phyloP scores from a whole-genome alignment of 2,797 vertebrate species.

The Artibeus lituratus region DNA sequence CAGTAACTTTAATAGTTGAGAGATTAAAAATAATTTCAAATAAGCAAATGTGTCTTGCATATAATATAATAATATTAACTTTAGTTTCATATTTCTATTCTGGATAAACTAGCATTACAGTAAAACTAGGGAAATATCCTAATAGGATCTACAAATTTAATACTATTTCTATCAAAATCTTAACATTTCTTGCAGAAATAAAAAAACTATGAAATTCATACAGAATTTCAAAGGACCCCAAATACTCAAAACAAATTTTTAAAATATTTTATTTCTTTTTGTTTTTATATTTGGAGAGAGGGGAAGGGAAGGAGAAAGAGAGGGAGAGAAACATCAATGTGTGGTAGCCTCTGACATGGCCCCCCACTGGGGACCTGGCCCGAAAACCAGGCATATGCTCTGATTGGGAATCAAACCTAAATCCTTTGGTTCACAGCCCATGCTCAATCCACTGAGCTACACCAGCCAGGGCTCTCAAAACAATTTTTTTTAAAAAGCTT shows the following conservation, averaged over 20 bases:
- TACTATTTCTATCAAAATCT: background rate
- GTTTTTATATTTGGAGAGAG: too few species aligned
- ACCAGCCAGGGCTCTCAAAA: too few species aligned
- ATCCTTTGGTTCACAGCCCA: too few species aligned
- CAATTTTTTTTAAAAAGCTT: background rate
- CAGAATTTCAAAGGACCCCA: background rate
- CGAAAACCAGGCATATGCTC: too few species aligned
- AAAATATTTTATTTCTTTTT: background rate
- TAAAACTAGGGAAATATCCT: background rate
- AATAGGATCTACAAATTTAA: background rate
- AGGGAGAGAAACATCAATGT: too few species aligned
- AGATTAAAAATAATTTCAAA: background rate
- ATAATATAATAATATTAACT: background rate
- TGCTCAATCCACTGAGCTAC: too few species aligned
- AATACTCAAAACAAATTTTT: background rate
- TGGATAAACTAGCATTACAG: background rate
- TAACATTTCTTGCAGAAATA: background rate
- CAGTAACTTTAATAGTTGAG: background rate
- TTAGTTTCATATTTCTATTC: background rate
- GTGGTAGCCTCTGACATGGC: too few species aligned
- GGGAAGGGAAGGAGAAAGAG: too few species aligned
- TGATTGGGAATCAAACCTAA: too few species aligned
- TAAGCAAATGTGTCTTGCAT: background rate
- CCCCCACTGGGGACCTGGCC: too few species aligned
- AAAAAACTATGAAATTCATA: background rate